phyloP scores from a whole-genome alignment of 1,140 invertebrate genomes.

The Drosophila kikkawai region DNA sequence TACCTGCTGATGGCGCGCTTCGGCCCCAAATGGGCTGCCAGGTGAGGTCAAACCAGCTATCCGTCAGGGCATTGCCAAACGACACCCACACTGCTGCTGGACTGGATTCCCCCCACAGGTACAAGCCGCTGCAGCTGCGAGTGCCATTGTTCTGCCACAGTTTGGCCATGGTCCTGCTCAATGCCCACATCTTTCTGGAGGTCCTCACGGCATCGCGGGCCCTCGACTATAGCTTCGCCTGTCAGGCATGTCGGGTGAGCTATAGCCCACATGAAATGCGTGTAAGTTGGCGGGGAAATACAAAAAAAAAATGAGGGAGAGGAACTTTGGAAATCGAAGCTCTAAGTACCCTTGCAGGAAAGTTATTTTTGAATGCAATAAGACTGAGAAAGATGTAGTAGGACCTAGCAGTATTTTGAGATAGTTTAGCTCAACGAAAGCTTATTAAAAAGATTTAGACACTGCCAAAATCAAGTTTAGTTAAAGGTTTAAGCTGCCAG shows the following conservation, averaged over 20 bases:
- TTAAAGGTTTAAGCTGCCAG: too few relatives aligned
- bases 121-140: constrained; percentile 92
- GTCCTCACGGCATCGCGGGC: constrained; percentile 90
- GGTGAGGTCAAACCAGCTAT: constrained; percentile 76
- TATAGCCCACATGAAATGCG: constrained; percentile 92
- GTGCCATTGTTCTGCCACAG: constrained; percentile 94
- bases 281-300: constrained; percentile 85
- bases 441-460: too few relatives aligned
- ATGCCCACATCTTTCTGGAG: constrained; percentile 94
- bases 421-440: too few relatives aligned
- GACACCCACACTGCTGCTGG: constrained; percentile 21
- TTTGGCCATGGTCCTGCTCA: constrained; percentile 92
- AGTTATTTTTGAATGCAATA: too few relatives aligned
- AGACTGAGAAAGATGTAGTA: neutral
- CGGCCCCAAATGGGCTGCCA: constrained; percentile 93
- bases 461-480: too few relatives aligned
- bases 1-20: constrained; percentile 93
- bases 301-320: neutral
- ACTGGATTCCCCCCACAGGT: constrained; percentile 56
- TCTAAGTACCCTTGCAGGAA: constrained; percentile 7
- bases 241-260: constrained; percentile 93
- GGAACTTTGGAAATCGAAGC: neutral
- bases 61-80: constrained; percentile 3
- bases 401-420: neutral
- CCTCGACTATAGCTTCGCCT: constrained; percentile 94